Evolutionary conservation across 2,797 vertebrate genomes (phyloP), one percentile per base, ranked within the genome.

Genomic region (Tapirus indicus): DNA sequence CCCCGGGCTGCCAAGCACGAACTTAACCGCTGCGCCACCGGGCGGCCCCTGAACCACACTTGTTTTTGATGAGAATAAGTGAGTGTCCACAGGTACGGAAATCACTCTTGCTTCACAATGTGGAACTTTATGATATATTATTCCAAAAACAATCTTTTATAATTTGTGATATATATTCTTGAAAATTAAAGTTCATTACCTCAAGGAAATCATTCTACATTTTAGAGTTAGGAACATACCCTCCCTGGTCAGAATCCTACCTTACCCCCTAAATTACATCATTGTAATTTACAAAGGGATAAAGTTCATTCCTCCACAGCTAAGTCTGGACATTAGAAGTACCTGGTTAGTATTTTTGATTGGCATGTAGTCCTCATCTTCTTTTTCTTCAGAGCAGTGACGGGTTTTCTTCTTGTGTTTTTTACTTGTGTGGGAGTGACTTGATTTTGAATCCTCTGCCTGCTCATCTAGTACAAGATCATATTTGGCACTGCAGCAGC

Each of bases 401-500:
- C 99, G 99, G 78, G 98, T 99, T 98, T 99, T 99, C 95, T 99
- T 99, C 97, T 99, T 99, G 95, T 99, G 99, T 77, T 99, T 99
- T 98, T 99, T 99, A 97, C 99, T 98, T 29, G 98, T 97, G 77
- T 98, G 99, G 0, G 92, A 98, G n/a, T 98, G 99, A 97, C 99
- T 98, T 1, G 96, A 91, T 18, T 97, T 98, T 62, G 97, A 96
- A 54, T 98, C 99, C 60, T 99, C 99, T 41, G 98, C 98, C 17
- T 99, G 99, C 1, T 99, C 99, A 52, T 99, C 99, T 21, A 99
- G 98, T 54, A 99, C 96, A 85, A 99, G 99, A 83, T 99, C 99
- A 13, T 99, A 99, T 96, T 99, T 99, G 52, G 99, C 98, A 95
- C 99, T 99, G 98, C 86, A 18, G 23, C 12, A 74, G 25, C 96